Base-by-base conservation (phyloP, 2,113 vertebrate species). In the Neolamprologus kungweensis region DNA sequence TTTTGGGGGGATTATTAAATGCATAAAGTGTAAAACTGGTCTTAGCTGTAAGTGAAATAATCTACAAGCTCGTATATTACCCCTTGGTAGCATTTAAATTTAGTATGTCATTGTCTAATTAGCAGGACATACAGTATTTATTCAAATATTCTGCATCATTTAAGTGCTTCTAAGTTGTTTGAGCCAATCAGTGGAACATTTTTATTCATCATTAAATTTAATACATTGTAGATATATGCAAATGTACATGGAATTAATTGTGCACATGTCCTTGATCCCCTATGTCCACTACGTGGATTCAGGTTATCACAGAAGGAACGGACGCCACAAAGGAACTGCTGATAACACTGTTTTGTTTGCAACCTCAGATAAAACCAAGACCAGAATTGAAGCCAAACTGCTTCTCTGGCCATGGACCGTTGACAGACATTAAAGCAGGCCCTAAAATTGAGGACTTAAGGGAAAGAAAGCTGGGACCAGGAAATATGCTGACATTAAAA, bases 341-440 rank as follows among this genome's bases (percentile, higher is more conserved):
- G 96, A 96, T 96, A 96, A 96, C 94, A 94, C 94, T 92, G 68
- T 81, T 90, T 89, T 92, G 93, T 95, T 96, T 95, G 88, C 89
- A 90, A 87, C 83, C 82, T 21, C 79, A 93, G 94, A 95, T 93
- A 95, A 96, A 92, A 53, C 28, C 87, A 81, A 87, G 87, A 85
- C 63, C 63, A 84, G 88, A 89, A 84, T 82, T 85, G 85, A 91
- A 88, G 90, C 81, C 90, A 89, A 94, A 84, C 90, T 35, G 58
- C 88, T 81, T 78, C 82, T 95, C 87, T 93, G 89, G 90, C 60
- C 35, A 11, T 12, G 84, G 90, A 90, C 89, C 26, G 83, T 79
- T 92, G 92, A 94, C 90, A 94, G 92, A 93, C 91, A 83, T 89
- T 94, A 93, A 94, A 94, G 91, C 87, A 53, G 88, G 53, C 89